phyloP scores from a whole-genome alignment of 2,113 vertebrate species.

The Synodontis membranacea region DNA sequence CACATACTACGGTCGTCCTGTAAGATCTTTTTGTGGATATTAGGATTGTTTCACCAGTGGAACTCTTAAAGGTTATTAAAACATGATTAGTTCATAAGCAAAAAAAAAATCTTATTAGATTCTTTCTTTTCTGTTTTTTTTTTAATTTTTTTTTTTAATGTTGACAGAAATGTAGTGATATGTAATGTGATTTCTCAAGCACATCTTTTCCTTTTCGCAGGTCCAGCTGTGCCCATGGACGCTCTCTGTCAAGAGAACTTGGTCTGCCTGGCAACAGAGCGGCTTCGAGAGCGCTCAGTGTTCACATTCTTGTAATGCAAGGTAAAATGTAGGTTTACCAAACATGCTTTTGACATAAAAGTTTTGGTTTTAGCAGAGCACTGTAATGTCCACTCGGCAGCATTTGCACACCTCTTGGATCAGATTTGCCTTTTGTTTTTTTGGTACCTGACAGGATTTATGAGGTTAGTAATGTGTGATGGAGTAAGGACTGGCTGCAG shows the following conservation, averaged over 20 bases:
- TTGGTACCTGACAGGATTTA: neutral
- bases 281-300: conserved; percentile 33
- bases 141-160: too few relatives aligned
- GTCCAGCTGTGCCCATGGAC: conserved; percentile 19
- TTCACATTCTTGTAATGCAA: conserved; percentile 40
- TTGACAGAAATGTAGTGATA: neutral
- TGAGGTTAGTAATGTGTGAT: neutral
- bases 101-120: neutral
- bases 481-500: neutral
- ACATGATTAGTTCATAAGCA: neutral
- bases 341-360: neutral
- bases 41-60: neutral
- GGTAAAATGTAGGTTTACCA: conserved; percentile 24
- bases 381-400: neutral
- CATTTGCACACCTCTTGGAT: neutral
- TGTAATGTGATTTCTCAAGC: conserved; percentile 10
- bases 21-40: neutral
- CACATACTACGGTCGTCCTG: neutral
- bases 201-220: conserved; percentile 3
- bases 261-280: conserved; percentile 48
- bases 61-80: neutral
- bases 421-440: neutral
- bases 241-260: neutral
- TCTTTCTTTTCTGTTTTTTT: neutral
- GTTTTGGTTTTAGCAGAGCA: neutral